phyloP scores from a whole-genome alignment of 2,113 vertebrate genomes.

The Gavialis gangeticus region DNA sequence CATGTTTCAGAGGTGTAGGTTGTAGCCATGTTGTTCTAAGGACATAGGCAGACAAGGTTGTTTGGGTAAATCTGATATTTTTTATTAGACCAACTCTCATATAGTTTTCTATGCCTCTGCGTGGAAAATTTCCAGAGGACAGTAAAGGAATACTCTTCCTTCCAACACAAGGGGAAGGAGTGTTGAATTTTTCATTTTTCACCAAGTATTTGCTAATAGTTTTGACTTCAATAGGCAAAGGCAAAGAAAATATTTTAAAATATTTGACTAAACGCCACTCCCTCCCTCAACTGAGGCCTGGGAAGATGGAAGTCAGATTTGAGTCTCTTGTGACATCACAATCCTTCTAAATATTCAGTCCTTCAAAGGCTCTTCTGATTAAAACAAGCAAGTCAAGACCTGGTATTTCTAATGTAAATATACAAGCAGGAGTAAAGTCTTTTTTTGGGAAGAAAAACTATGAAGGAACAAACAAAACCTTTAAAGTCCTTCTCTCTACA shows the following conservation, averaged over 20 bases:
- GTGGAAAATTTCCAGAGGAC: neutral
- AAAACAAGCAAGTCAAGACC: neutral
- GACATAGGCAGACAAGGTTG: too few relatives aligned
- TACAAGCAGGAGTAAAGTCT: neutral
- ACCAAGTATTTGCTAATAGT: neutral
- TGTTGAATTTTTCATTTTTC: neutral
- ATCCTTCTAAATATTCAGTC: accelerated
- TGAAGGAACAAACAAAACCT: neutral
- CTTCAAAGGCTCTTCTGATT: neutral
- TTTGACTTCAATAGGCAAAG: neutral
- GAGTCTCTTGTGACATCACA: neutral
- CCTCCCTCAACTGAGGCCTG: neutral
- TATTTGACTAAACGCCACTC: neutral
- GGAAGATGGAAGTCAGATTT: neutral
- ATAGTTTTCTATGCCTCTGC: neutral
- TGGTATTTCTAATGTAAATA: accelerated
- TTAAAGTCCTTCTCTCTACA: neutral
- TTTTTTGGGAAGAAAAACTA: accelerated
- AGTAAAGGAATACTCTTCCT: neutral
- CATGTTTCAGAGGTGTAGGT: too few relatives aligned
- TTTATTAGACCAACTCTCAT: too few relatives aligned
- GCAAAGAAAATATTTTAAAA: neutral
- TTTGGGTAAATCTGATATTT: too few relatives aligned
- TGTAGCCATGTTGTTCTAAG: too few relatives aligned
- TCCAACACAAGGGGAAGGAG: neutral